These are phyloP conservation scores for Tipula unca DNA, from an alignment of 2,888 invertebrate genomes.

Conservation along the genomic window DNA sequence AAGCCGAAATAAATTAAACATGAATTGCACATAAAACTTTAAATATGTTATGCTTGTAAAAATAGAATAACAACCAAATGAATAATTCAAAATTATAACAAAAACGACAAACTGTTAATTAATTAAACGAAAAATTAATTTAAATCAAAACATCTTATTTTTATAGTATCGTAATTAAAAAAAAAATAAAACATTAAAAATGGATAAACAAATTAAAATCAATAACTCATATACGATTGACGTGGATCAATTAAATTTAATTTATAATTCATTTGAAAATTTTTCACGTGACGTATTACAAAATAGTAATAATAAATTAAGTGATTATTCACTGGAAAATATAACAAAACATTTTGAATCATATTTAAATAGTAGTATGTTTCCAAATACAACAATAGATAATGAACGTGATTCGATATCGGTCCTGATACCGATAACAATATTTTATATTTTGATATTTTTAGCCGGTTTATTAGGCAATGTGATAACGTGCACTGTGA, in stretches of 20 bases:
- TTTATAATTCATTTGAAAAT: background rate
- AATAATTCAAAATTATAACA: background rate
- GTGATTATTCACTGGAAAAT: background rate
- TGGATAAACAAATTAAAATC: background rate
- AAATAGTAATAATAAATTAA: background rate
- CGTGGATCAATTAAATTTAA: background rate
- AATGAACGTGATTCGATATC: slow-evolving; percentile 9
- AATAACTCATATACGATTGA: background rate
- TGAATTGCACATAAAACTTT: background rate
- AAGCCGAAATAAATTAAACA: background rate
- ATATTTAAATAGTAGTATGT: background rate
- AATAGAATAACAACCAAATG: background rate
- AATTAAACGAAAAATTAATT: background rate
- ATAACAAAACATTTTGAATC: background rate
- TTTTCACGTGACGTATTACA: background rate
- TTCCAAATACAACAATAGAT: background rate
- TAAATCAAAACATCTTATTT: background rate
- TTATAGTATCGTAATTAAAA: background rate
- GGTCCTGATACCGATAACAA: slow-evolving; percentile 47
- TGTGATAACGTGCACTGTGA: slow-evolving; percentile 75
- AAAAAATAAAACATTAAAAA: background rate
- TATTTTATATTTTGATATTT: slow-evolving; percentile 52
- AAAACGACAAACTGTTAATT: background rate
- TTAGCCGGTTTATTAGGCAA: slow-evolving; percentile 74
- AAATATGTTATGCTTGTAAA: background rate